phyloP scores from a whole-genome alignment of 2,113 vertebrate species.

The Tringa solitaria region DNA sequence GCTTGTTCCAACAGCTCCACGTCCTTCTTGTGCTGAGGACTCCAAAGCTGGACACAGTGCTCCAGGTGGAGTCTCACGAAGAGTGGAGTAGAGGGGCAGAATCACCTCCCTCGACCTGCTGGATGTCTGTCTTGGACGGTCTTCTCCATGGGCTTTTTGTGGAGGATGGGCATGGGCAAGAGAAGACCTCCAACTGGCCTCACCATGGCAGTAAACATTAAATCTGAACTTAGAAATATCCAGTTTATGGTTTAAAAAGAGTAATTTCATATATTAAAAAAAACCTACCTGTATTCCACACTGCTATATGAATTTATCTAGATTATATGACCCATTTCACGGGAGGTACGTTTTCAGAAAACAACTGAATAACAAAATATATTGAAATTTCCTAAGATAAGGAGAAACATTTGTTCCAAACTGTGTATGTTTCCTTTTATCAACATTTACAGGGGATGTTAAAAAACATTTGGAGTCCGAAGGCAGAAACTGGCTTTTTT shows the following conservation, averaged over 20 bases:
- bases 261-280: neutral
- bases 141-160: neutral
- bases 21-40: too few species aligned
- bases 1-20: too few species aligned
- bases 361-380: neutral
- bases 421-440: neutral
- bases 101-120: too few species aligned
- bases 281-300: neutral
- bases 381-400: neutral
- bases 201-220: too few species aligned
- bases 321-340: neutral
- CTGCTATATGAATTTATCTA: neutral
- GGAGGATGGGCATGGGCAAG: neutral
- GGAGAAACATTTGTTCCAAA: neutral
- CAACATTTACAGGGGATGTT: neutral
- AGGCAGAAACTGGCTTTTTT: neutral
- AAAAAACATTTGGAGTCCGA: neutral
- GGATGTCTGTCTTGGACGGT: neutral
- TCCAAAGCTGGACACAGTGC: too few species aligned
- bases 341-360: neutral
- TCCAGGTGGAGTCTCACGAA: too few species aligned
- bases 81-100: too few species aligned
- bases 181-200: neutral
- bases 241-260: neutral
- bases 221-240: neutral